Conservation (phyloP, 2,888 invertebrate genomes). For the Eristalinus sepulchralis region DNA sequence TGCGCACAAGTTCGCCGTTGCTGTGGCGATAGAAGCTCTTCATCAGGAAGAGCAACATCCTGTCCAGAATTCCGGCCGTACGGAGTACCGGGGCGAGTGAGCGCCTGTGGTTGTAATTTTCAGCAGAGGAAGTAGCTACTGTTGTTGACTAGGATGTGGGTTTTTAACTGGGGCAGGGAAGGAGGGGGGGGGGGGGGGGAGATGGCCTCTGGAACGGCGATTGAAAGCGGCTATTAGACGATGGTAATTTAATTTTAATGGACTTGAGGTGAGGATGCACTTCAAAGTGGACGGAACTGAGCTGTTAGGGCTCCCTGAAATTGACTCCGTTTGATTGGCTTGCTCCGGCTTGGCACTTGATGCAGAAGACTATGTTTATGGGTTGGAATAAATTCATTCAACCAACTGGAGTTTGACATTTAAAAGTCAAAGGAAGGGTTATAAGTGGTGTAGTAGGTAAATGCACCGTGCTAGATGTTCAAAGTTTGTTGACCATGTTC, state of each 20-base stretch:
- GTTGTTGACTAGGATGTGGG: conserved; percentile 18
- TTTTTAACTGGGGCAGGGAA: neutral
- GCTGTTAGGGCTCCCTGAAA: neutral
- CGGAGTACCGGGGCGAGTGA: conserved; percentile 1
- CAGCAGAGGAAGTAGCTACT: conserved; percentile 40
- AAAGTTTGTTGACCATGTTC: too few species aligned
- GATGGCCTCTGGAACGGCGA: conserved; percentile 9
- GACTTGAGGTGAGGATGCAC: conserved; percentile 22
- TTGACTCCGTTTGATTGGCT: neutral
- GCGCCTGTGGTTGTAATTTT: conserved; percentile 25
- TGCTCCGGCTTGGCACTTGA: neutral
- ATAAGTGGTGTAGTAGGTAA: too few species aligned
- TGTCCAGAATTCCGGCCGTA: conserved; percentile 43
- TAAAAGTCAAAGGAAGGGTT: too few species aligned
- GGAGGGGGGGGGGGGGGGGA: neutral
- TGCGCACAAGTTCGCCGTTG: conserved; percentile 35
- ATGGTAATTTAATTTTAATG: conserved; percentile 59
- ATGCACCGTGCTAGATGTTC: too few species aligned
- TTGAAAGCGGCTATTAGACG: conserved; percentile 52
- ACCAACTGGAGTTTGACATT: neutral
- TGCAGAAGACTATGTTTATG: neutral
- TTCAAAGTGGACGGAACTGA: conserved; percentile 11
- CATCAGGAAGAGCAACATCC: conserved; percentile 66
- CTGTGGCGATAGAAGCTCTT: conserved; percentile 56
- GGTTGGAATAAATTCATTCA: neutral